Evolutionary conservation across 2,797 vertebrate genomes (phyloP), one percentile per base, ranked within the genome.

Genomic region (Meda fulgida): DNA sequence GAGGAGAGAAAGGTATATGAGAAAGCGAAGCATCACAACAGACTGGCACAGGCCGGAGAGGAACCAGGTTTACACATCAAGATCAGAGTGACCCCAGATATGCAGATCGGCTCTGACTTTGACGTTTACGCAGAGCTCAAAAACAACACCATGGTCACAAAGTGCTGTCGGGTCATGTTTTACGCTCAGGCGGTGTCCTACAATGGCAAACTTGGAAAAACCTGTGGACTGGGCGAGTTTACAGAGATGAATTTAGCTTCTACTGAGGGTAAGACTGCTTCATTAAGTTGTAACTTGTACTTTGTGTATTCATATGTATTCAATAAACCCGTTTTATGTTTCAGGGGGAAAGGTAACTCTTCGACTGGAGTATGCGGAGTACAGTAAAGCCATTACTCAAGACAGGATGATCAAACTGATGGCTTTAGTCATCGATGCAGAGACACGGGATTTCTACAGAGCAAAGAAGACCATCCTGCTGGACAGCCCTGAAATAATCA

Each of bases 381-480:
- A 98, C 1, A 38, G 91, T 3, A 80, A 93, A 69, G 91, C 9
- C 84, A 93, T 98, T 86, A 96, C 94, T 0, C 92, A 96, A 29
- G 96, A 97, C 69, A 95, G 96, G 89, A 83, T 97, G 89, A 97
- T 98, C 92, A 95, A 96, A 88, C 90, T 98, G 90, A 90, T 93
- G 53, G 96, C 94, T 53, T 90, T 98, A 29, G 90, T 97, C 1
- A 80, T 93, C 0, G 94, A 97, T 60, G 89, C 90, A 0, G 85
- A 94, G 23, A 90, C 87, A 0, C 87, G 85, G 0, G 88, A 94
- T 0, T 70, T 92, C 40, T 3, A 95, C 0, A 90, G 96, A 76
- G 92, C 94, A 0, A 78, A 96, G 87, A 94, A 96, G 88, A 95
- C 96, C 23, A 90, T 99, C 78, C 93, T 96, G 5, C 78, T 98